Percentiles rank a stretch among this genome's conserved stretches.
Conservation (phyloP, 2,888 invertebrate genomes). For the Aradus depressus region DNA sequence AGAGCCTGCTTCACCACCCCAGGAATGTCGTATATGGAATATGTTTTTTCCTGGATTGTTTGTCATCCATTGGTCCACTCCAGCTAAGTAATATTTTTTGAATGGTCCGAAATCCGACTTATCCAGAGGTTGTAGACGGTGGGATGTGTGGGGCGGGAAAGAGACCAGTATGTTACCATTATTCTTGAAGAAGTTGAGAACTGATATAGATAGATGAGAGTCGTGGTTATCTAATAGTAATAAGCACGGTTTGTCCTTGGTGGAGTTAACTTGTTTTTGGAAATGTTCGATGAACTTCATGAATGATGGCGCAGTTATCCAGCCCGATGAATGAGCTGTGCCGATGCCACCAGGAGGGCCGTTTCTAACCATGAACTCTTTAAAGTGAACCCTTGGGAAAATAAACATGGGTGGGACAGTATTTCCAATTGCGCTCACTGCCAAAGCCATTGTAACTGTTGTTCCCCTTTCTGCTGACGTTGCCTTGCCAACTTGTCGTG, state of each 20-base stretch:
- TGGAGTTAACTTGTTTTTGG: slow-evolving; percentile 25
- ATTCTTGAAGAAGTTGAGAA: slow-evolving; percentile 33
- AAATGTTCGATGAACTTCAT: slow-evolving; percentile 23
- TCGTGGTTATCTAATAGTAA: slow-evolving; percentile 34
- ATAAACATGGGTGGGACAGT: slow-evolving; percentile 31
- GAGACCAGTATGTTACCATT: slow-evolving; percentile 36
- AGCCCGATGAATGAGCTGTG: slow-evolving; percentile 29
- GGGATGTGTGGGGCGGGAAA: slow-evolving; percentile 36
- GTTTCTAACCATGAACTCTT: slow-evolving; percentile 31
- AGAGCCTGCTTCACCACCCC: background rate
- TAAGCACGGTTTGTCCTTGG: slow-evolving; percentile 30
- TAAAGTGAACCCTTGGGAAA: slow-evolving; percentile 30
- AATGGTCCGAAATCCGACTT: slow-evolving; percentile 32
- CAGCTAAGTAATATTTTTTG: slow-evolving; percentile 32
- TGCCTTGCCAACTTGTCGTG: too few species aligned
- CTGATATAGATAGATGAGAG: slow-evolving; percentile 31
- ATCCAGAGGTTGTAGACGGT: slow-evolving; percentile 36
- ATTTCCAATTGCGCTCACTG: slow-evolving; percentile 29
- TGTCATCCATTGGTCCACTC: slow-evolving; percentile 32
- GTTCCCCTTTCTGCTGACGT: slow-evolving; percentile 32
- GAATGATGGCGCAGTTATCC: slow-evolving; percentile 31
- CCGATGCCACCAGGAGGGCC: slow-evolving; percentile 31
- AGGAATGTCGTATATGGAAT: slow-evolving; percentile 2
- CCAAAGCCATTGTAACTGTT: slow-evolving; percentile 28
- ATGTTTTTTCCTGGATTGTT: slow-evolving; percentile 36